A percentile compares a stretch with the other conserved stretches of the same genome.
These are phyloP conservation scores for Ciconia maguari DNA, from an alignment of 2,113 vertebrate genomes.

Conservation along the genomic window DNA sequence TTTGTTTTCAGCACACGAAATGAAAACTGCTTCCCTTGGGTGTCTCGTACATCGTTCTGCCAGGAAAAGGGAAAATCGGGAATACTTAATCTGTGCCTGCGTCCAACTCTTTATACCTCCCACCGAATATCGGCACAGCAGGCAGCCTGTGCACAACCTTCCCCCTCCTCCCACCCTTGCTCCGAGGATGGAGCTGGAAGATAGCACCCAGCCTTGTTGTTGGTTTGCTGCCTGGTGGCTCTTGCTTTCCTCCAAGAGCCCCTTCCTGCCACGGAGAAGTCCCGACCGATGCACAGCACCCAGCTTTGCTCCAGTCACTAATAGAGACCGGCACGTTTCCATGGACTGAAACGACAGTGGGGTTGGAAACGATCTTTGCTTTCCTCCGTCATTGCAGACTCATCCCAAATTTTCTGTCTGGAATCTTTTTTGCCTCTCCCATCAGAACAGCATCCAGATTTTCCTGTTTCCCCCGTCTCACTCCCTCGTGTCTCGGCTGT, in stretches of 20 bases:
- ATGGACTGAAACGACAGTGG: fast-evolving
- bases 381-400: not conserved
- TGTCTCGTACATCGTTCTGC: not conserved
- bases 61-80: not conserved
- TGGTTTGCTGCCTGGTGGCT: not conserved
- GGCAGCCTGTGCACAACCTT: not conserved
- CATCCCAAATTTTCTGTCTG: constrained; percentile 1
- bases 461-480: not conserved
- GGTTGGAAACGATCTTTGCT: not conserved
- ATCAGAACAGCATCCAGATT: not conserved
- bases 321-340: not conserved
- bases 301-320: not conserved
- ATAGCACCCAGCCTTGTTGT: too few species aligned
- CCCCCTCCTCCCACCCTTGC: not conserved
- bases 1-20: not conserved
- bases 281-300: fast-evolving
- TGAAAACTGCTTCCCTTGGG: not conserved
- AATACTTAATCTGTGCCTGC: not conserved
- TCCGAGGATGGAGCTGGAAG: not conserved
- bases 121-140: fast-evolving
- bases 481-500: not conserved
- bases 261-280: fast-evolving
- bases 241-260: not conserved
- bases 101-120: not conserved
- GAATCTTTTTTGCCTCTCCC: not conserved